phyloP scores from a whole-genome alignment of 64 coral and sea anemone genomes.

The Acropora tenuis region DNA sequence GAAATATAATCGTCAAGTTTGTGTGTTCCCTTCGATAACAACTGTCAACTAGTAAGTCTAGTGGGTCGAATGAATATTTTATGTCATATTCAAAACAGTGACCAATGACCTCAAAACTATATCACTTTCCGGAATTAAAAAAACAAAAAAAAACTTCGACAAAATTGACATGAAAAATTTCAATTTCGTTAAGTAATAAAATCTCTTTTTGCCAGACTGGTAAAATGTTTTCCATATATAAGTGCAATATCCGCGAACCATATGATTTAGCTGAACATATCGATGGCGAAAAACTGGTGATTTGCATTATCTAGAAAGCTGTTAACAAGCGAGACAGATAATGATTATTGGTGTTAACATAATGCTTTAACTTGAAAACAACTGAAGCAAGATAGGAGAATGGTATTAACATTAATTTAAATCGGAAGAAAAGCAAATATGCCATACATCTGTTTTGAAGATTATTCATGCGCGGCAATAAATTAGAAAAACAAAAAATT shows the following conservation, averaged over 20 bases:
- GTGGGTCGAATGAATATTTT: conserved; percentile 26
- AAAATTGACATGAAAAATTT: no score
- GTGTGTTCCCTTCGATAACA: neutral
- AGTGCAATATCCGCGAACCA: neutral
- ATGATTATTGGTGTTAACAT: neutral
- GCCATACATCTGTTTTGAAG: neutral
- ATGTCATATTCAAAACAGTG: conserved; percentile 19
- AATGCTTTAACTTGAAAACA: neutral
- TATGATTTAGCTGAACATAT: conserved; percentile 8
- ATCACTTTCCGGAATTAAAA: conserved; percentile 5
- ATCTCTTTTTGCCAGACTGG: no score
- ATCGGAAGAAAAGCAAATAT: neutral
- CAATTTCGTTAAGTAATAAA: no score
- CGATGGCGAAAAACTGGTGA: neutral
- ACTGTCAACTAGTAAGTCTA: conserved; percentile 9
- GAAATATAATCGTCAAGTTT: neutral
- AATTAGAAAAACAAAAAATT: neutral
- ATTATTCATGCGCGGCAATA: neutral
- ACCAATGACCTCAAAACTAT: conserved; percentile 4
- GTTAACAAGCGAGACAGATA: neutral
- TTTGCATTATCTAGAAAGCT: conserved; percentile 12
- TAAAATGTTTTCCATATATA: neutral
- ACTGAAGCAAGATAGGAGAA: no score
- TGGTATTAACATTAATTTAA: no score
- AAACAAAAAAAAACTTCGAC: no score